These are phyloP conservation scores for Philonicus albiceps DNA, from an alignment of 2,888 invertebrate genomes.

Conservation along the genomic window DNA sequence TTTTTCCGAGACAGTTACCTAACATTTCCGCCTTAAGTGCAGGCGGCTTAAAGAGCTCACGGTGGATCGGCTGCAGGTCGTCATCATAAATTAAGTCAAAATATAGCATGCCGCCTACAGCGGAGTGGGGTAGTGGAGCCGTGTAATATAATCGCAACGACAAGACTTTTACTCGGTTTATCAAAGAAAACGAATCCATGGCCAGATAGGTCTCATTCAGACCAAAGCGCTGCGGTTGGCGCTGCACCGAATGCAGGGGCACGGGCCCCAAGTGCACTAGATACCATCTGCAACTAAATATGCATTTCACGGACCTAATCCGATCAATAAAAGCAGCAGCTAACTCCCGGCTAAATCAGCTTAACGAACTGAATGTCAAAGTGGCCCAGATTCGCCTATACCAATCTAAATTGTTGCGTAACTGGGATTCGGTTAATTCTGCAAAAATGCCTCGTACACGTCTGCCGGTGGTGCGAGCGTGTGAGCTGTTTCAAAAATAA, in stretches of 20 bases:
- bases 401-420: slow-evolving; percentile 12
- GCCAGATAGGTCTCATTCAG: neutral
- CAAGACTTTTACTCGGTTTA: slow-evolving; percentile 25
- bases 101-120: slow-evolving; percentile 17
- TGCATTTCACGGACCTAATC: slow-evolving; percentile 22
- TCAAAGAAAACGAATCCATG: slow-evolving; percentile 26
- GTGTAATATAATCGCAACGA: neutral
- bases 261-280: neutral
- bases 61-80: neutral
- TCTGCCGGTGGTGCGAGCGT: neutral
- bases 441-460: neutral
- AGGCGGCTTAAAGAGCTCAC: neutral
- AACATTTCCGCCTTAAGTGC: slow-evolving; percentile 12
- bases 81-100: slow-evolving; percentile 16
- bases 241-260: neutral
- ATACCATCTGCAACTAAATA: neutral
- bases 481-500: slow-evolving; percentile 3
- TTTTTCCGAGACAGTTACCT: neutral
- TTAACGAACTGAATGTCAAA: slow-evolving; percentile 33
- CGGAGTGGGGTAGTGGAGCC: neutral
- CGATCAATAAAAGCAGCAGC: slow-evolving; percentile 10
- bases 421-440: slow-evolving; percentile 17
- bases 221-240: neutral
- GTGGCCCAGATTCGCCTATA: neutral
- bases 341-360: slow-evolving; percentile 22